Percentiles rank a stretch among this genome's conserved stretches.
Conservation (phyloP, 2,888 invertebrate genomes). For the Drosophila stalkeri region DNA sequence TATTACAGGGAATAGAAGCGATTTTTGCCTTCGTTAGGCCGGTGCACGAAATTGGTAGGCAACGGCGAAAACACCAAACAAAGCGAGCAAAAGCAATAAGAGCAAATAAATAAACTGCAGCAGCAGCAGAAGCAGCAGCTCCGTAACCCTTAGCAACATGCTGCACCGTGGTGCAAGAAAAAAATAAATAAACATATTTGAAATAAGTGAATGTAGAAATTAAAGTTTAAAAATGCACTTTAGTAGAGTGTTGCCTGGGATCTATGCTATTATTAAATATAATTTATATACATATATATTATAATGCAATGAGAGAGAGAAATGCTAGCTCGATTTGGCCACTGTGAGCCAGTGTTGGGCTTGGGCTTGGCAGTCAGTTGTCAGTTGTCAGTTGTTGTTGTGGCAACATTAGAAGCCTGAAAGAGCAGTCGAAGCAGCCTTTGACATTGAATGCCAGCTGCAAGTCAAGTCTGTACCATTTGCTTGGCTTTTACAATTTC, state of each 20-base stretch:
- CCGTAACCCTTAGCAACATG: constrained; percentile 5
- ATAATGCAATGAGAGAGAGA: too few relatives aligned
- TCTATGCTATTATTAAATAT: not conserved
- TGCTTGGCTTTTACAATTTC: not conserved
- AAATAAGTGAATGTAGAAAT: not conserved
- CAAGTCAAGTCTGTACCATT: not conserved
- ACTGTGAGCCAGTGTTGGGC: too few relatives aligned
- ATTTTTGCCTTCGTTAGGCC: constrained; percentile 16
- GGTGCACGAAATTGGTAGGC: constrained; percentile 47
- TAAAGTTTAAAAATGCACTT: not conserved
- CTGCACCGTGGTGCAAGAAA: constrained; percentile 27
- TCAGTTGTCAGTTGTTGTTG: too few relatives aligned
- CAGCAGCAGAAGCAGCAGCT: constrained; percentile 9
- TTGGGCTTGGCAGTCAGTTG: not conserved
- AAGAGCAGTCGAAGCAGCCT: not conserved
- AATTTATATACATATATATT: not conserved
- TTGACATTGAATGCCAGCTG: constrained; percentile 2
- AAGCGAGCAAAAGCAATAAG: constrained; percentile 33
- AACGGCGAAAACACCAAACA: constrained; percentile 32
- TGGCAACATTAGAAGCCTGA: not conserved
- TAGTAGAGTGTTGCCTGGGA: too few relatives aligned
- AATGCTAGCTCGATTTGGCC: not conserved
- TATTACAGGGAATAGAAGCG: constrained; percentile 1
- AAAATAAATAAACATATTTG: not conserved
- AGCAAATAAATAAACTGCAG: constrained; percentile 48